These are phyloP conservation scores for Tenthredo livida DNA, from an alignment of 2,888 invertebrate species.

Conservation along the genomic window DNA sequence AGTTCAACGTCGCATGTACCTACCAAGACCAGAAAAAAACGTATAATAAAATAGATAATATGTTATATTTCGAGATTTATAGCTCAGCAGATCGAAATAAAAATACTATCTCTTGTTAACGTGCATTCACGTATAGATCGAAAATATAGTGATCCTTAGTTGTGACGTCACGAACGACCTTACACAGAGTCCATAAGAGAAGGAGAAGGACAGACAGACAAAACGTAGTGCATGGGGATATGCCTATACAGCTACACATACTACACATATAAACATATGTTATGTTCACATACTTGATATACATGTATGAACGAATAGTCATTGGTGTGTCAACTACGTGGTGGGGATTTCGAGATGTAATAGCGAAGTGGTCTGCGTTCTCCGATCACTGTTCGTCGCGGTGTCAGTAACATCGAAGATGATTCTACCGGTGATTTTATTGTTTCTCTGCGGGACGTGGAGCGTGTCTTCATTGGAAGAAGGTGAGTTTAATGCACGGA, in stretches of 20 bases:
- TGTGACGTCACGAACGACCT: conserved; percentile 32
- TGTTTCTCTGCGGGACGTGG: not conserved
- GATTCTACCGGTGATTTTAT: conserved; percentile 28
- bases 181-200: conserved; percentile 34
- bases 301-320: not conserved
- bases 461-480: not conserved
- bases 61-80: not conserved
- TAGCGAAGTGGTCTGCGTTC: conserved; percentile 1
- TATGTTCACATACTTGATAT: not conserved
- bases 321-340: not conserved
- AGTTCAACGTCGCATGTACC: not conserved
- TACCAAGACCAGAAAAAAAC: not conserved
- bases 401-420: conserved; percentile 31
- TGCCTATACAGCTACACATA: not conserved
- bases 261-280: not conserved
- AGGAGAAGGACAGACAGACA: conserved; percentile 1
- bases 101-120: not conserved
- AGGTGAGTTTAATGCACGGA: conserved; percentile 12
- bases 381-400: conserved; percentile 26
- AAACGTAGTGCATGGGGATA: not conserved
- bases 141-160: conserved; percentile 8
- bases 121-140: not conserved
- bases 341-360: conserved; percentile 31
- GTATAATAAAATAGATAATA: not conserved
- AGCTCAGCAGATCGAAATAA: not conserved